A percentile compares a stretch with the other conserved stretches of the same genome.
phyloP scores from a whole-genome alignment of 2,797 vertebrate species.

The Meriones psammophilus region DNA sequence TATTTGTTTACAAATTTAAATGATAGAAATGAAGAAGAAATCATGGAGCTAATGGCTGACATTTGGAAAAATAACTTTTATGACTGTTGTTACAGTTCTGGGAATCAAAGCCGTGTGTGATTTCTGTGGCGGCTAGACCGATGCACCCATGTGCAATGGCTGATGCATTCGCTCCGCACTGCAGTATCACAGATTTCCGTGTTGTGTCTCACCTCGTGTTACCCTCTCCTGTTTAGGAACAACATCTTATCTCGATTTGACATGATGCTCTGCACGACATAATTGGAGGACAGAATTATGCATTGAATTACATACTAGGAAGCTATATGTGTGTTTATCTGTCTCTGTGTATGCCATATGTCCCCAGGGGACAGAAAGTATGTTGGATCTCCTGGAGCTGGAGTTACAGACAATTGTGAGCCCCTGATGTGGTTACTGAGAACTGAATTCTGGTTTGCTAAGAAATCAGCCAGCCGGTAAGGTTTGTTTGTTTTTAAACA shows the following conservation, averaged over 20 bases:
- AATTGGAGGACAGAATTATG: neutral
- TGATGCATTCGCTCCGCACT: neutral
- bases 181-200: neutral
- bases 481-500: neutral
- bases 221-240: neutral
- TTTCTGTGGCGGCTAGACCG: neutral
- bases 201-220: neutral
- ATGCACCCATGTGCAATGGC: neutral
- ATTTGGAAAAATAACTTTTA: neutral
- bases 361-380: neutral
- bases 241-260: neutral
- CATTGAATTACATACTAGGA: neutral
- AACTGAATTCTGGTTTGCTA: neutral
- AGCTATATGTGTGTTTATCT: neutral
- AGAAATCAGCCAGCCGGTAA: neutral
- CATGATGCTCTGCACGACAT: neutral
- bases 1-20: neutral
- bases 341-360: neutral
- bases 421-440: neutral
- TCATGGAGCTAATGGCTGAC: neutral
- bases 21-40: neutral
- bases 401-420: neutral
- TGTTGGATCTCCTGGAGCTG: neutral
- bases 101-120: neutral
- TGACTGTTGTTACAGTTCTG: neutral